Evolutionary conservation across 2,888 invertebrate genomes (phyloP).

Genomic region (Iselma pallidipennis): DNA sequence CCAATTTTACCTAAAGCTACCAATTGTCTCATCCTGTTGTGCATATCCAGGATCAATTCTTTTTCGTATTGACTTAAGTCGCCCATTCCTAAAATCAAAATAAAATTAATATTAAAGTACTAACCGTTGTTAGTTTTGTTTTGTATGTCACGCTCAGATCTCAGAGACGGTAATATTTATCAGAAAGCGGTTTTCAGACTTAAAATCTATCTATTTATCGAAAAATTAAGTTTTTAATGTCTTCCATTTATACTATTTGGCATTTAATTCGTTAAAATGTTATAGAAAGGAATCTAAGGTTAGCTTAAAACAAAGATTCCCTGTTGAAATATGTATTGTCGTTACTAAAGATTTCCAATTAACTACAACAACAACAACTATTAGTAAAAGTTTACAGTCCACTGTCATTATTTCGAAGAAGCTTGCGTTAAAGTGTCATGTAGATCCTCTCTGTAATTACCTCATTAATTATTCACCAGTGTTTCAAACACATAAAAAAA

Average conservation of each 20-base stretch:
- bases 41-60: slow-evolving; percentile 76
- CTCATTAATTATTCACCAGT: slow-evolving; percentile 2
- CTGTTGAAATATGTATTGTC: no score
- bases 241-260: no score
- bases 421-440: neutral
- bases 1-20: slow-evolving; percentile 78
- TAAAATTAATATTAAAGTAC: neutral
- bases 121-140: no score
- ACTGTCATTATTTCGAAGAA: neutral
- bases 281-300: no score
- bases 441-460: slow-evolving; percentile 3
- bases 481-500: neutral
- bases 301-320: no score
- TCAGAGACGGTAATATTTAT: no score
- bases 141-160: no score
- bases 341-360: neutral
- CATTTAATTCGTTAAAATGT: no score
- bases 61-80: slow-evolving; percentile 74
- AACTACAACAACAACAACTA: neutral
- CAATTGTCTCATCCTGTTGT: slow-evolving; percentile 78
- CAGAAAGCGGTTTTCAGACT: no score
- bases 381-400: neutral
- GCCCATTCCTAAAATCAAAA: slow-evolving; percentile 61
- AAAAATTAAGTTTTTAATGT: no score
- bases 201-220: no score